Percentiles rank a stretch among this genome's conserved stretches.
These are phyloP conservation scores for Rhincodon typus DNA, from an alignment of 2,797 vertebrate species.

Conservation along the genomic window DNA sequence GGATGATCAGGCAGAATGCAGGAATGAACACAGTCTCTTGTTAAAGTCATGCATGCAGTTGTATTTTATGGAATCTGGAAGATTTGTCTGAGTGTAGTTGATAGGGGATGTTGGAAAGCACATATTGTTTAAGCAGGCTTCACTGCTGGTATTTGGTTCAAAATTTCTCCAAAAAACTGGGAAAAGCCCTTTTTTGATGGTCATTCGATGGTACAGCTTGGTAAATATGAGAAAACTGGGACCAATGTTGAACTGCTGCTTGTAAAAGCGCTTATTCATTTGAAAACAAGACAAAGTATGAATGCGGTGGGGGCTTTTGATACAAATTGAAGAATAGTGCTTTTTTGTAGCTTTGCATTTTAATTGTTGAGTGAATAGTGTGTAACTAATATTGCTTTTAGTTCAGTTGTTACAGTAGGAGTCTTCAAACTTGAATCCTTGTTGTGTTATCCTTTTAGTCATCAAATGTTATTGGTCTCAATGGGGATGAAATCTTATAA, in stretches of 20 bases:
- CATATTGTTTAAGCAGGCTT: too few relatives aligned
- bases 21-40: background rate
- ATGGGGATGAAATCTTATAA: background rate
- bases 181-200: background rate
- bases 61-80: background rate
- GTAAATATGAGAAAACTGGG: background rate
- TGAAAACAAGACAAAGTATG: too few relatives aligned
- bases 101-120: background rate
- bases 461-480: too few relatives aligned
- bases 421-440: too few relatives aligned
- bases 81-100: background rate
- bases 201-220: background rate
- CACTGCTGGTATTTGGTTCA: background rate
- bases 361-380: too few relatives aligned
- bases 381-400: too few relatives aligned
- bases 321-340: too few relatives aligned
- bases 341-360: too few relatives aligned
- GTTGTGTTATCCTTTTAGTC: too few relatives aligned
- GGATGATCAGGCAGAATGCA: background rate
- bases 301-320: too few relatives aligned
- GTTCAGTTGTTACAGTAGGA: too few relatives aligned
- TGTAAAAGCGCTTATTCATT: background rate
- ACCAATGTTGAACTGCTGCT: background rate
- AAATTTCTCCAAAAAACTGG: background rate
- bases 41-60: background rate